Conservation (phyloP, 2,888 invertebrate genomes). For the Athalia cordata region DNA sequence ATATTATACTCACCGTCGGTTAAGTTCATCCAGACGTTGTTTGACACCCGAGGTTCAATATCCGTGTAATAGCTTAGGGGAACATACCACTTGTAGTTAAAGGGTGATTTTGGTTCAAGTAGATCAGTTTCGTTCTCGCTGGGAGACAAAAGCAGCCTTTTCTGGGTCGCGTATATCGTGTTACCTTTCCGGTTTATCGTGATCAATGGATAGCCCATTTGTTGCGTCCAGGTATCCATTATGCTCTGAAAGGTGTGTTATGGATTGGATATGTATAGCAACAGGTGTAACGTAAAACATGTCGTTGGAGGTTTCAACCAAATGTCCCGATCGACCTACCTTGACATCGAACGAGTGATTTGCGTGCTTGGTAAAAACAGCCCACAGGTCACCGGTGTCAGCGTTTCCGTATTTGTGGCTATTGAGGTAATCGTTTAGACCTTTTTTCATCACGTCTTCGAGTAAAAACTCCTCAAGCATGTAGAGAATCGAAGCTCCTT, state of each 20-base stretch:
- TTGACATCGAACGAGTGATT: conserved; percentile 79
- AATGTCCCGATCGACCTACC: conserved; percentile 66
- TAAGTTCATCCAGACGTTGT: conserved; percentile 87
- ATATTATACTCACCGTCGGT: conserved; percentile 78
- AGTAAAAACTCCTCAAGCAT: conserved; percentile 84
- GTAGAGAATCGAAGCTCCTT: conserved; percentile 83
- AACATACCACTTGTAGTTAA: conserved; percentile 84
- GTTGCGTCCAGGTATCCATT: conserved; percentile 88
- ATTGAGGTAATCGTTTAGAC: conserved; percentile 81
- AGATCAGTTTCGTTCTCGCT: conserved; percentile 75
- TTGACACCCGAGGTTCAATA: conserved; percentile 76
- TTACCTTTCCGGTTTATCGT: conserved; percentile 79
- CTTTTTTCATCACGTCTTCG: conserved; percentile 78
- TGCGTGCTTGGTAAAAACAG: conserved; percentile 80
- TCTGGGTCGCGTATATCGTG: conserved; percentile 81
- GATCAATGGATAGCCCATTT: conserved; percentile 89
- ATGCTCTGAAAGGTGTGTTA: conserved; percentile 74
- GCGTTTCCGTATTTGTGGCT: conserved; percentile 83
- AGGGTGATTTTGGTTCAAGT: conserved; percentile 74
- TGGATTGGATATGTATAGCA: not conserved
- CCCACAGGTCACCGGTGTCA: conserved; percentile 89
- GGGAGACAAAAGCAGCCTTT: conserved; percentile 77
- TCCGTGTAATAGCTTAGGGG: conserved; percentile 86
- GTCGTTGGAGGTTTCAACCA: not conserved
- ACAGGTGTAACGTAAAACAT: too few species aligned